Evolutionary conservation across 2,888 invertebrate species (phyloP).

Genomic region (Schizotus pectinicornis): DNA sequence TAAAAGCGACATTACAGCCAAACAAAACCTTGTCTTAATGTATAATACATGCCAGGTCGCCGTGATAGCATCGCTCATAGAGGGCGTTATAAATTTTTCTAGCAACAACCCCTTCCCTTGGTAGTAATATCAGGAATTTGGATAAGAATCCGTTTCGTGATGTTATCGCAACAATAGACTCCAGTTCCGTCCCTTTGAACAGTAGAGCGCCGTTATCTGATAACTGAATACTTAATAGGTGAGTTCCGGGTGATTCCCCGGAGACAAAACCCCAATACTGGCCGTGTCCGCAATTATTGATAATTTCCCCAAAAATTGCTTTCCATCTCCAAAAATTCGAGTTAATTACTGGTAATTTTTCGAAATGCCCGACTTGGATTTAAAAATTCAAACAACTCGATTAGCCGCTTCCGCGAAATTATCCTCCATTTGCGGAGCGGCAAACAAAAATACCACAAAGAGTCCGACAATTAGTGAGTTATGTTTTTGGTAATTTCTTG

Average conservation of each 20-base stretch:
- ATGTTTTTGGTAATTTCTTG: constrained; percentile 30
- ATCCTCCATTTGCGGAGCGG: constrained; percentile 3
- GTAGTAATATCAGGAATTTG: constrained; percentile 16
- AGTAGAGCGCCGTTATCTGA: constrained; percentile 10
- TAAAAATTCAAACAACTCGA: not conserved
- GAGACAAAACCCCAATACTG: not conserved
- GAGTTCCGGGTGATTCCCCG: constrained; percentile 12
- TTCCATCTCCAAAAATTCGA: constrained; percentile 1
- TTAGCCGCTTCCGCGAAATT: constrained; percentile 12
- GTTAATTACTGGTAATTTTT: too few species aligned
- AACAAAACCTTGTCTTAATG: constrained; percentile 50
- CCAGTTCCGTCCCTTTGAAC: constrained; percentile 5
- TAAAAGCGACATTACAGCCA: constrained; percentile 44
- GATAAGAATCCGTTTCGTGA: constrained; percentile 23
- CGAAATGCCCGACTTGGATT: too few species aligned
- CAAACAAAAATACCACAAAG: constrained; percentile 13
- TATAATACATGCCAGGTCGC: constrained; percentile 40
- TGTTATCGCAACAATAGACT: constrained; percentile 15
- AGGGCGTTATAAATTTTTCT: constrained; percentile 11
- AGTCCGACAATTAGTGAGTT: constrained; percentile 25
- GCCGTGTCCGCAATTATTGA: not conserved
- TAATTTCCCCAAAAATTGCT: not conserved
- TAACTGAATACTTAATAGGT: constrained; percentile 21
- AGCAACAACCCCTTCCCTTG: constrained; percentile 18
- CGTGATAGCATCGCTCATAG: constrained; percentile 39